Conservation (phyloP, 2,888 invertebrate genomes). For the Agrotis clavis region DNA sequence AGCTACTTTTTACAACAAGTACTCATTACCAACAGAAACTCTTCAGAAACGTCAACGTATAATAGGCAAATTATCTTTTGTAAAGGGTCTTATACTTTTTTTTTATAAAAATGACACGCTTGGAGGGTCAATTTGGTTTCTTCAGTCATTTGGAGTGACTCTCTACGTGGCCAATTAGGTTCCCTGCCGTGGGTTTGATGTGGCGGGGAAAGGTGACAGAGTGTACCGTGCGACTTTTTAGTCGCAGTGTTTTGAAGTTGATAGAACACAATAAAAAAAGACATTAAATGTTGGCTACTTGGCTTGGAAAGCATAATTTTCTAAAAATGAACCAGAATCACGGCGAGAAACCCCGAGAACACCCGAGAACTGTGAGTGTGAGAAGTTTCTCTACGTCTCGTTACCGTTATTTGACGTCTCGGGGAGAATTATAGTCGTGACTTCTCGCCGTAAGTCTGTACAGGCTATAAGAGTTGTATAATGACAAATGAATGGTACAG, state of each 20-base stretch:
- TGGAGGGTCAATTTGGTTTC: slow-evolving; percentile 72
- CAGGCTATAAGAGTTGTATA: too few species aligned
- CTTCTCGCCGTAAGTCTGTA: too few species aligned
- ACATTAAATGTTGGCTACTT: too few species aligned
- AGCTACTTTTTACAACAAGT: slow-evolving; percentile 35
- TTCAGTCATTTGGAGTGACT: slow-evolving; percentile 68
- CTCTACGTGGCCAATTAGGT: slow-evolving; percentile 78
- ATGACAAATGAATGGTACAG: too few species aligned
- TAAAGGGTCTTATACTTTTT: slow-evolving; percentile 34
- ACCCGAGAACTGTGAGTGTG: too few species aligned
- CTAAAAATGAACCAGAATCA: too few species aligned
- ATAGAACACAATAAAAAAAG: too few species aligned
- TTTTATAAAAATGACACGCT: slow-evolving; percentile 48
- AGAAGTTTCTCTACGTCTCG: too few species aligned
- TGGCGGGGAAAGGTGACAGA: background rate
- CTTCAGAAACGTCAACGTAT: slow-evolving; percentile 50
- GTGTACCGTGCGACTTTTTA: slow-evolving; percentile 42
- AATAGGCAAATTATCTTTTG: slow-evolving; percentile 56
- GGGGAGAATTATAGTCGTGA: too few species aligned
- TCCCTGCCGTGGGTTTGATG: slow-evolving; percentile 45
- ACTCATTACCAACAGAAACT: slow-evolving; percentile 48
- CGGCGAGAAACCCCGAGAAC: too few species aligned
- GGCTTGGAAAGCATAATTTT: too few species aligned
- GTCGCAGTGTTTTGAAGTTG: slow-evolving; percentile 11
- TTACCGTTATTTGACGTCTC: too few species aligned